Conservation (phyloP, 2,888 invertebrate genomes). For the Cerastoderma edule region DNA sequence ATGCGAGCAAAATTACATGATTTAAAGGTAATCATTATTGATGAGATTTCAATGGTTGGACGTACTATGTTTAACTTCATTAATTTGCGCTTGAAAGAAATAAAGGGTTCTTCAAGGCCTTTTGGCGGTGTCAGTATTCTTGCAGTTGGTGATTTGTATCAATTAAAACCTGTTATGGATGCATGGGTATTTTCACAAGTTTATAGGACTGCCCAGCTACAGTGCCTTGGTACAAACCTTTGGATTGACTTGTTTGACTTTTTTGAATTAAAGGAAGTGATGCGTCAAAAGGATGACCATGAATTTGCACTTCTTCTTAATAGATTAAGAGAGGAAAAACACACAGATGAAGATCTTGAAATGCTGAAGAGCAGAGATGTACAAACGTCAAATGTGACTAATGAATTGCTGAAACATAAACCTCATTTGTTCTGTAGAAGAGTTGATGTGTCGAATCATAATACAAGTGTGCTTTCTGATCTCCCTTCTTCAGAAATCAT, state of each 20-base stretch:
- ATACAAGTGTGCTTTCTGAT: too few relatives aligned
- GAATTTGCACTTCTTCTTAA: slow-evolving; percentile 55
- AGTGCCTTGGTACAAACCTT: slow-evolving; percentile 28
- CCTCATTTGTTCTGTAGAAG: too few relatives aligned
- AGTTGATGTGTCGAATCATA: too few relatives aligned
- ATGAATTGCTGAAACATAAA: too few relatives aligned
- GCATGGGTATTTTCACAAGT: slow-evolving; percentile 43
- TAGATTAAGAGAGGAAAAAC: slow-evolving; percentile 31
- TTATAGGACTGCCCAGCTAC: neutral
- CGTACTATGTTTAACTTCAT: slow-evolving; percentile 36
- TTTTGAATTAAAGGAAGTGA: slow-evolving; percentile 16
- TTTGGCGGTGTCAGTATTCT: slow-evolving; percentile 37
- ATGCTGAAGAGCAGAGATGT: neutral
- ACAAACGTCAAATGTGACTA: too few relatives aligned
- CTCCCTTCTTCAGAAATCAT: too few relatives aligned
- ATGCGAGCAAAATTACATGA: slow-evolving; percentile 10
- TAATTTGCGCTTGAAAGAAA: slow-evolving; percentile 31
- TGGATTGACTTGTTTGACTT: slow-evolving; percentile 34
- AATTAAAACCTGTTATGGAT: slow-evolving; percentile 26
- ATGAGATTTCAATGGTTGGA: slow-evolving; percentile 31
- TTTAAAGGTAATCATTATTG: slow-evolving; percentile 5
- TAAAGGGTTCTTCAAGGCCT: slow-evolving; percentile 15
- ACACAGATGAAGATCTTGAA: neutral
- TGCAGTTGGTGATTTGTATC: slow-evolving; percentile 16
- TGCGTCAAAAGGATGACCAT: slow-evolving; percentile 57